These are phyloP conservation scores for Limenitis camilla DNA, from an alignment of 2,888 invertebrate genomes.

Conservation along the genomic window DNA sequence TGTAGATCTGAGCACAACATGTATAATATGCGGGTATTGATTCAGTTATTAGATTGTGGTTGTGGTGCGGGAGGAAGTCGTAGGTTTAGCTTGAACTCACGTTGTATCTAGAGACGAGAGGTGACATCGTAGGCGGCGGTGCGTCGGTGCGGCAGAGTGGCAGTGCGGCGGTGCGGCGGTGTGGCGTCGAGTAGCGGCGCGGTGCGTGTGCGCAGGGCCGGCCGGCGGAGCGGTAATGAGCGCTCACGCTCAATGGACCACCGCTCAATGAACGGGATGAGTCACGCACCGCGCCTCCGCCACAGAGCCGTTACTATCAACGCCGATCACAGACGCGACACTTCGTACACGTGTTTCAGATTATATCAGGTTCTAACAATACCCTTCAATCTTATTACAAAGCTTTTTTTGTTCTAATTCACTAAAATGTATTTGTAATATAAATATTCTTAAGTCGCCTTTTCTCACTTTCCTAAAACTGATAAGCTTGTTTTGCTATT, in stretches of 20 bases:
- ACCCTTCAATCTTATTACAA: neutral
- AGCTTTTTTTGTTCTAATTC: conserved; percentile 10
- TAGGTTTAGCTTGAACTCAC: conserved; percentile 66
- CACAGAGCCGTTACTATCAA: conserved; percentile 59
- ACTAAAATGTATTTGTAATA: too few relatives aligned
- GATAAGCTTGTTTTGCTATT: too few relatives aligned
- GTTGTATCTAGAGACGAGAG: conserved; percentile 58
- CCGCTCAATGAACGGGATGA: conserved; percentile 55
- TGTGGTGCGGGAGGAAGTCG: conserved; percentile 61
- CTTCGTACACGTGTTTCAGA: conserved; percentile 44
- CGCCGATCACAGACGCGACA: conserved; percentile 50
- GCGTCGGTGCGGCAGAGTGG: conserved; percentile 38
- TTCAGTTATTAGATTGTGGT: conserved; percentile 30
- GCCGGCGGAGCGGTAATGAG: conserved; percentile 73
- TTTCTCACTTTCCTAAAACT: too few relatives aligned
- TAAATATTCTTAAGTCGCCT: too few relatives aligned
- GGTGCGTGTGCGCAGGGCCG: conserved; percentile 70
- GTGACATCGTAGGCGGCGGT: conserved; percentile 54
- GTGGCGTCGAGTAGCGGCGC: conserved; percentile 61
- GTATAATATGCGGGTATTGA: conserved; percentile 25
- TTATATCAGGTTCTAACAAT: conserved; percentile 30
- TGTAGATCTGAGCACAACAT: conserved; percentile 24
- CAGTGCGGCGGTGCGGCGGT: conserved; percentile 44
- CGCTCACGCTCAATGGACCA: conserved; percentile 68
- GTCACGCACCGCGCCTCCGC: conserved; percentile 67